Conservation (phyloP, 2,888 invertebrate species). For the Notodonta dromedarius region DNA sequence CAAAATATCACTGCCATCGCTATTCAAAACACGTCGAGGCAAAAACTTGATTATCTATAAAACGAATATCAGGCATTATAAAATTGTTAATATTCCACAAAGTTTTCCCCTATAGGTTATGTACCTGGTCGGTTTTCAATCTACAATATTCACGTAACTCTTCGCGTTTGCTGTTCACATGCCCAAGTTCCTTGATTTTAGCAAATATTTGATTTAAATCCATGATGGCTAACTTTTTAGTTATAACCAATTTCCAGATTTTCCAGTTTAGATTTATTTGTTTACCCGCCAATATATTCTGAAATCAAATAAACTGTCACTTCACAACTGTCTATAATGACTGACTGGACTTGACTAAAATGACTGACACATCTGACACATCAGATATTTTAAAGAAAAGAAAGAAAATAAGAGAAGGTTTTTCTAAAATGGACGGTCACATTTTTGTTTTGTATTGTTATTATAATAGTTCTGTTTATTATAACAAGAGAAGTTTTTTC, state of each 20-base stretch:
- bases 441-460: no score
- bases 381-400: no score
- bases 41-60: conserved; percentile 62
- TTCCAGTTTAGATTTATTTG: not conserved
- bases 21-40: conserved; percentile 60
- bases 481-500: no score
- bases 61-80: conserved; percentile 9
- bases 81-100: not conserved
- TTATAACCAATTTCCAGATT: no score
- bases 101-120: no score
- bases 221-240: conserved; percentile 37
- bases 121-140: conserved; percentile 60
- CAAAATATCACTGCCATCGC: conserved; percentile 65
- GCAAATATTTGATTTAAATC: conserved; percentile 50
- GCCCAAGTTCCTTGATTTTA: conserved; percentile 64
- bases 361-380: no score
- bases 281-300: conserved; percentile 17
- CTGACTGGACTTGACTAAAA: no score
- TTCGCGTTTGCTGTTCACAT: conserved; percentile 57
- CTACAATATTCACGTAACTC: conserved; percentile 64
- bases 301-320: no score
- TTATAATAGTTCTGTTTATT: no score
- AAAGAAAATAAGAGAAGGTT: no score
- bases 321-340: no score
- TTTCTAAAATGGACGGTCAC: no score